Conservation (phyloP, 2,888 invertebrate species). For the Norana najaformis region DNA sequence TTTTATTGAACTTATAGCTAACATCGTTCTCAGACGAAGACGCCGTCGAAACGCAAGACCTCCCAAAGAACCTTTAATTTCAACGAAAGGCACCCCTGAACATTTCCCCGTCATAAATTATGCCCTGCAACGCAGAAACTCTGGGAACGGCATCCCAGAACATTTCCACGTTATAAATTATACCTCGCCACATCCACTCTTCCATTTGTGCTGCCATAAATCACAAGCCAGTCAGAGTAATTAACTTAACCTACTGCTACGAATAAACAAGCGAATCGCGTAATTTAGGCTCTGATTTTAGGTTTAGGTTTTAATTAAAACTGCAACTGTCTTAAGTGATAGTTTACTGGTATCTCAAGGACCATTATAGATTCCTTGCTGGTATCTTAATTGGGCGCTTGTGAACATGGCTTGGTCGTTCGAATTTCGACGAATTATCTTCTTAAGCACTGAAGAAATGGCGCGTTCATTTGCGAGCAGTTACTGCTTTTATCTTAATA, state of each 20-base stretch:
- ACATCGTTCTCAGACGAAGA: neutral
- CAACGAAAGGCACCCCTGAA: neutral
- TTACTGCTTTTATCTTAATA: too few relatives aligned
- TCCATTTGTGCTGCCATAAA: conserved; percentile 13
- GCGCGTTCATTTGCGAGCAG: too few relatives aligned
- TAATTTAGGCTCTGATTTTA: neutral
- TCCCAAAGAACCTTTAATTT: conserved; percentile 13
- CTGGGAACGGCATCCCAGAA: neutral
- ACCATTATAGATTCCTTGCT: too few relatives aligned
- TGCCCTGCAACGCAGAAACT: neutral
- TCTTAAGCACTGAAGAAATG: too few relatives aligned
- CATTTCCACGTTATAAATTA: conserved; percentile 13
- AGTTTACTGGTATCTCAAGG: too few relatives aligned
- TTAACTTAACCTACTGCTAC: neutral
- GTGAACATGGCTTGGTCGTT: too few relatives aligned
- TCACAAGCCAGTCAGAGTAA: neutral
- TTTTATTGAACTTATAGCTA: neutral
- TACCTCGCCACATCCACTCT: neutral
- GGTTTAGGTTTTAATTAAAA: neutral
- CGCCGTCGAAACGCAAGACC: neutral
- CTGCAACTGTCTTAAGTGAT: neutral
- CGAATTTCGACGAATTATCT: too few relatives aligned
- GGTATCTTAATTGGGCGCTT: too few relatives aligned
- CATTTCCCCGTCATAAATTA: neutral
- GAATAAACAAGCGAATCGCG: neutral